Evolutionary conservation across 2,797 vertebrate species (phyloP), one percentile per base, ranked within the genome.

Genomic region (Limnodromus scolopaceus): DNA sequence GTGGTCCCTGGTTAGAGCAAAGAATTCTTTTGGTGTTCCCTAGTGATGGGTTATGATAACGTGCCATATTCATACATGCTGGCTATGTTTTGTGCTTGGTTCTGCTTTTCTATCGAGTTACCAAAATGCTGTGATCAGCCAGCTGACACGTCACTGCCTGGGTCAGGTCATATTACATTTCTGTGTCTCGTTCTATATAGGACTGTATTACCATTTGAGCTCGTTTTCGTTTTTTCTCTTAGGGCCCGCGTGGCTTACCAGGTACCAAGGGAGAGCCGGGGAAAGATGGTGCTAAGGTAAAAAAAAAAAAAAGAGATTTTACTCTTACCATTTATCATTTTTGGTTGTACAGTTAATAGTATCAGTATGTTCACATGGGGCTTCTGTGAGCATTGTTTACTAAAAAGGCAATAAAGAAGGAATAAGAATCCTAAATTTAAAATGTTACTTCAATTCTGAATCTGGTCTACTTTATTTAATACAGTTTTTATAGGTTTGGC

Each of bases 191-290:
- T 92, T 55, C n/a, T 83, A 30, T 92, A 34, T 48, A 70, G 61
- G 43, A 74, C 5, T 77, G 28, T 46, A 15, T 51, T 48, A 7
- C 22, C 75, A 85, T 58, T 96, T 91, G 75, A 76, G 11, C 45
- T 84, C 3, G 1, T 76, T 78, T 92, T 91, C 13, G 55, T 84
- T 92, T 95, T 92, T 93, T 58, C 92, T 95, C 66, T 93, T 92
- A 99, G 99, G 99, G 99, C 79, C 96, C 96, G 54, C 99, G 97
- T 94, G 99, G 99, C 49, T 92, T 98, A 53, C 97, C 97, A 61
- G 99, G 99, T 63, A 97, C 98, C 96, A 99, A 99, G 96, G 99
- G 99, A 93, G 99, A 99, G 78, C 98, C 98, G 74, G 99, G 99
- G 89, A 98, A 97, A 79, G 94, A 98, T 91, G 99, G 99, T 71